Evolutionary conservation across 2,888 invertebrate genomes (phyloP).

Genomic region (Lycaena phlaeas): DNA sequence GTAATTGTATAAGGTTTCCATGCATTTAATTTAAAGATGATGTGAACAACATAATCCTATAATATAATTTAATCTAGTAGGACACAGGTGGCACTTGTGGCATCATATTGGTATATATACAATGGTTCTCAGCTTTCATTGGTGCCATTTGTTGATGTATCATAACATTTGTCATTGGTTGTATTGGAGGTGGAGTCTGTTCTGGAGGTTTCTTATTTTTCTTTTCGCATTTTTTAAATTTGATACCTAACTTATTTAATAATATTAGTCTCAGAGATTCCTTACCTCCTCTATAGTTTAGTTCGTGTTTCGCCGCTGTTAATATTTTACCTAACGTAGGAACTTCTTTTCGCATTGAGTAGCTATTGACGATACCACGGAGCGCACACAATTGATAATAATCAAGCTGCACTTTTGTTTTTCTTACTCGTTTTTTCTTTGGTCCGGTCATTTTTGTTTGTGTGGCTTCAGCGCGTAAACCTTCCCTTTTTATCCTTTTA

Average conservation of each 20-base stretch:
- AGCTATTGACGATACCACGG: conserved; percentile 56
- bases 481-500: conserved; percentile 58
- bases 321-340: conserved; percentile 61
- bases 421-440: conserved; percentile 56
- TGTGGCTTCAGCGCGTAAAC: conserved; percentile 53
- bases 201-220: conserved; percentile 58
- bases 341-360: conserved; percentile 53
- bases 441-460: conserved; percentile 61
- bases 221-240: conserved; percentile 64
- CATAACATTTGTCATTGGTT: conserved; percentile 28
- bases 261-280: conserved; percentile 58
- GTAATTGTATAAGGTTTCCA: too few relatives aligned
- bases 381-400: conserved; percentile 58
- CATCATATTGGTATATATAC: conserved; percentile 55
- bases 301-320: conserved; percentile 50
- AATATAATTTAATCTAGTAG: too few relatives aligned
- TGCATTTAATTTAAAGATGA: too few relatives aligned
- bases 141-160: conserved; percentile 27
- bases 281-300: conserved; percentile 57
- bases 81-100: conserved; percentile 52
- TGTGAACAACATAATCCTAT: too few relatives aligned
- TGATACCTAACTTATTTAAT: conserved; percentile 59
- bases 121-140: conserved; percentile 52
- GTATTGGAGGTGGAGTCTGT: conserved; percentile 25
- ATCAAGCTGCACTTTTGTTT: conserved; percentile 60